Base-by-base conservation (phyloP, 2,888 invertebrate species). In the Ophion ventricosus region DNA sequence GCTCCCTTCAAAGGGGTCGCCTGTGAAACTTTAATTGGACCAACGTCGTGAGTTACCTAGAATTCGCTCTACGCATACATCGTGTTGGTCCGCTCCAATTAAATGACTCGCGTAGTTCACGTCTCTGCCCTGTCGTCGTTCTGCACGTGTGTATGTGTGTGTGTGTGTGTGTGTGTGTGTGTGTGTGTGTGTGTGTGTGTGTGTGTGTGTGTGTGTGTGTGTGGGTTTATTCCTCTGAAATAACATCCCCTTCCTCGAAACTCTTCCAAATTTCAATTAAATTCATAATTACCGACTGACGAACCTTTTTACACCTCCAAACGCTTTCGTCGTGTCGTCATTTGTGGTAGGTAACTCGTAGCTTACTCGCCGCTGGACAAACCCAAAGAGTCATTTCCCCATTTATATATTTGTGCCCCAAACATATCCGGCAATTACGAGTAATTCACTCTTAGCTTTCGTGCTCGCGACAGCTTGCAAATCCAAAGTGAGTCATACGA, bases 1-100 rank as follows among this genome's bases (percentile, higher is more conserved):
- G 75, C 20, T 40, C 72, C 29, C 85, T 66, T 66, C 86, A 86
- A 86, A 87, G 87, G 84, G 64, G 59, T 82, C 56, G 77, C 57
- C 40, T 72, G 84, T 79, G 70, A 87, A 87, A 87, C 67, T 87
- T 86, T 87, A 85, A 87, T 87, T 86, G 86, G 85, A 75, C 84
- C 83, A 75, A 74, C 67, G 69, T 76, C 66, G 70, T 76, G 63
- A 80, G 83, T 83, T 75, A 63, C 61, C 76, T 43, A 25, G 73
- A 67, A 61, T 59, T 10, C 14, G 25, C 59, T 54, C 54, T 69
- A 61, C 74, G 59, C 59, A 35, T 76, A 61, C 40, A 61, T 54
- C 77, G 56, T 17, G 74, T 59, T 59, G 56, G 74, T 69, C 72
- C 80, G 82, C 81, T 78, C 81, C 86, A 87, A 87, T 87, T 87